These are phyloP conservation scores for Nasua narica DNA, from an alignment of 2,797 vertebrate genomes.

Conservation along the genomic window DNA sequence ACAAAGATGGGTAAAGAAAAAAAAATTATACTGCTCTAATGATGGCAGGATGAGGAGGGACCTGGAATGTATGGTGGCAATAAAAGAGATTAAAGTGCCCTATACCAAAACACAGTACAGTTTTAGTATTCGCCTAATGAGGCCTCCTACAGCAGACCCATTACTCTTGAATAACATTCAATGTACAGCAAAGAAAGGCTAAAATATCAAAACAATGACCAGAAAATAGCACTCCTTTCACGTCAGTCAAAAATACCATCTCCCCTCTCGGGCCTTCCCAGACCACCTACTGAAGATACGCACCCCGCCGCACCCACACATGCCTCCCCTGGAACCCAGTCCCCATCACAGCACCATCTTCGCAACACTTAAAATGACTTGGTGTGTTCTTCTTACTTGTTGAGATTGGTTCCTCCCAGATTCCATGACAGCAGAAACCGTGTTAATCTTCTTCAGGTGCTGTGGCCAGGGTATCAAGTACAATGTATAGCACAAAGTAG, in stretches of 20 bases:
- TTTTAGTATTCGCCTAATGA: constrained; percentile 49
- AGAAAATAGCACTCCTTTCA: neutral
- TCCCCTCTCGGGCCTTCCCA: neutral
- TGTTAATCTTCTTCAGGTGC: neutral
- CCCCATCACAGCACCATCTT: neutral
- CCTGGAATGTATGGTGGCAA: constrained; percentile 38
- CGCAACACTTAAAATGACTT: neutral
- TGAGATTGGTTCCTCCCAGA: neutral
- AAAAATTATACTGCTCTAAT: constrained; percentile 43
- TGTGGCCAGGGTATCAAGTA: neutral
- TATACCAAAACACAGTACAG: neutral
- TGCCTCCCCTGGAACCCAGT: neutral
- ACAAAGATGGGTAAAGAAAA: constrained; percentile 51
- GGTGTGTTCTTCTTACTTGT: neutral
- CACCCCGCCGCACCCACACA: neutral
- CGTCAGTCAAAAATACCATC: neutral
- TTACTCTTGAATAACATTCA: neutral
- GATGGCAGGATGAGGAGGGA: neutral
- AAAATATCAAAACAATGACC: neutral
- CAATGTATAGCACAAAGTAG: neutral
- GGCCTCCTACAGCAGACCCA: constrained; percentile 29
- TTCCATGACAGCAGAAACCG: neutral
- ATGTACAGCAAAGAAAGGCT: constrained; percentile 25
- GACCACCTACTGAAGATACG: neutral
- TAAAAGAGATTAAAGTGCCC: constrained; percentile 50